phyloP scores from a whole-genome alignment of 2,797 vertebrate species.

The Fratercula arctica region DNA sequence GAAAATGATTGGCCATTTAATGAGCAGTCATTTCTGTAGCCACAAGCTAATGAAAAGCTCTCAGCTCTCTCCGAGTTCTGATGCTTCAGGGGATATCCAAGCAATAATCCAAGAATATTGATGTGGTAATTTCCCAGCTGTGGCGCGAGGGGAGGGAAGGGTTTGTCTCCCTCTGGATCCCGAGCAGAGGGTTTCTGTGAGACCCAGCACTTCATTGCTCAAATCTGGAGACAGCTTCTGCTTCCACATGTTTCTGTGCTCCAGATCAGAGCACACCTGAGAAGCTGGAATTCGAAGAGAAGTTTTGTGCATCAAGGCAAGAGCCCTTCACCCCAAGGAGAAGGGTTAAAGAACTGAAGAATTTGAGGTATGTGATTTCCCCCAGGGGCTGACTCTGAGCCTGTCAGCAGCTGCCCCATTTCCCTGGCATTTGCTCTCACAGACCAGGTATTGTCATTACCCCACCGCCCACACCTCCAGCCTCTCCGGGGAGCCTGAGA shows the following conservation, averaged over 20 bases:
- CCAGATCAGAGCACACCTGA: neutral
- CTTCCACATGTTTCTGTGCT: neutral
- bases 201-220: neutral
- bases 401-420: neutral
- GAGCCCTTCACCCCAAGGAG: neutral
- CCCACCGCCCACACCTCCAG: neutral
- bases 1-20: constrained; percentile 17
- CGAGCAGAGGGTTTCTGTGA: neutral
- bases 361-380: neutral
- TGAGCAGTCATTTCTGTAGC: constrained; percentile 44
- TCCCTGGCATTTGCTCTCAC: neutral
- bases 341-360: neutral
- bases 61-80: neutral
- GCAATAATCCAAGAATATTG: neutral
- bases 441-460: neutral
- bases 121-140: neutral
- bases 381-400: neutral
- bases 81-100: neutral
- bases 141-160: accelerated
- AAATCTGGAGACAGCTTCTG: neutral
- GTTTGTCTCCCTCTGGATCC: neutral
- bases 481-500: neutral
- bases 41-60: constrained; percentile 28
- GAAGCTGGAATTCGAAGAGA: neutral
- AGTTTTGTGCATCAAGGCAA: neutral